These are phyloP conservation scores for Scolanthus callimorphus DNA, from an alignment of 92 coral and sea anemone genomes.

Conservation along the genomic window DNA sequence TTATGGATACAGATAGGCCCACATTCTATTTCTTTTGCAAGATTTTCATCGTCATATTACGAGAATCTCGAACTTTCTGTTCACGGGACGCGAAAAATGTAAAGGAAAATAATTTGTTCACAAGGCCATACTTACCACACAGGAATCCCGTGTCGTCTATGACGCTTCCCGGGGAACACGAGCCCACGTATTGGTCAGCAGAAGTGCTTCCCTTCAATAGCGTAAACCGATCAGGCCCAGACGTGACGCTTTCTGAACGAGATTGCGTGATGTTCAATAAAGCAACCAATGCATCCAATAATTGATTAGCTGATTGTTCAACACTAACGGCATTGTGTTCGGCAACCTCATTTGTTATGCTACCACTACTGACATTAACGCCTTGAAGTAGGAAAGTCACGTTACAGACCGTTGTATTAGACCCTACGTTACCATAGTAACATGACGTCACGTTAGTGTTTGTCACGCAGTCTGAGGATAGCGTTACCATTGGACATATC, in stretches of 20 bases:
- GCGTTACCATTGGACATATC: slow-evolving; percentile 21
- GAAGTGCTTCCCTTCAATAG: slow-evolving; percentile 35
- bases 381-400: slow-evolving; percentile 36
- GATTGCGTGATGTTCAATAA: slow-evolving; percentile 40
- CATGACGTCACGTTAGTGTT: slow-evolving; percentile 10
- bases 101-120: too few species aligned
- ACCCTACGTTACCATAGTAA: not conserved
- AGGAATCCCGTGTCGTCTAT: slow-evolving; percentile 33
- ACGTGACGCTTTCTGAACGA: slow-evolving; percentile 9
- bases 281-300: slow-evolving; percentile 29
- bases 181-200: slow-evolving; percentile 24
- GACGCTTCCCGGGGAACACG: slow-evolving; percentile 43
- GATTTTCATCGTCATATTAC: too few species aligned
- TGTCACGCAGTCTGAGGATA: slow-evolving; percentile 34
- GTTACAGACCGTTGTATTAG: slow-evolving; percentile 24
- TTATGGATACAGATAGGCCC: too few species aligned
- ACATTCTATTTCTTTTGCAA: too few species aligned
- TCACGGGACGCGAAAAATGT: too few species aligned
- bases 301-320: slow-evolving; percentile 33
- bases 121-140: slow-evolving; percentile 90
- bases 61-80: too few species aligned
- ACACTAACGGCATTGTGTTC: slow-evolving; percentile 46
- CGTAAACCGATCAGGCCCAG: slow-evolving; percentile 7
- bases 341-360: slow-evolving; percentile 16
- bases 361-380: slow-evolving; percentile 28